phyloP scores from a whole-genome alignment of 2,888 invertebrate genomes.

The Eurytoma adleriae region DNA sequence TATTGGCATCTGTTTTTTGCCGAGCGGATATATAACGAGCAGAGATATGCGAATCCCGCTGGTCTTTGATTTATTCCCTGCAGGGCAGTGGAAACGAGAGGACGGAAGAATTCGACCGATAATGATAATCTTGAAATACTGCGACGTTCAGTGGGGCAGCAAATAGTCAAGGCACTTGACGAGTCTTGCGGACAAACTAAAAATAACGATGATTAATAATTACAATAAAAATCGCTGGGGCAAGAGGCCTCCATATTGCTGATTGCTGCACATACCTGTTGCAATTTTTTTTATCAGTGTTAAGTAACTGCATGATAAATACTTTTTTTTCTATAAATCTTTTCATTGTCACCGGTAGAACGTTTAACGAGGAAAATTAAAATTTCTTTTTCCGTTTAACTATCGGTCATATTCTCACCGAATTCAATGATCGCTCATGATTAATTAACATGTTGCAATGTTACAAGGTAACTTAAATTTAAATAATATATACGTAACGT shows the following conservation, averaged over 20 bases:
- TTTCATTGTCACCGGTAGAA: no score
- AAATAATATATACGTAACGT: no score
- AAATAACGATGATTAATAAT: conserved; percentile 48
- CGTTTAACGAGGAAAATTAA: no score
- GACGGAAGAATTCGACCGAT: conserved; percentile 34
- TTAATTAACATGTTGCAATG: no score
- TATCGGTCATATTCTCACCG: no score
- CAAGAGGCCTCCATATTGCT: neutral
- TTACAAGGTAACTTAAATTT: no score
- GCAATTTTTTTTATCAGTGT: neutral
- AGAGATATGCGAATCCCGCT: neutral
- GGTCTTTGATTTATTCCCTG: conserved; percentile 47
- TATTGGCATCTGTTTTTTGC: no score
- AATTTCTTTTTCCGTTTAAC: no score
- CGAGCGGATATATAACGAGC: no score
- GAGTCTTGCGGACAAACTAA: conserved; percentile 13
- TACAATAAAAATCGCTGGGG: conserved; percentile 12
- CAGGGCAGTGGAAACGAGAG: neutral
- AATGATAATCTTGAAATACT: conserved; percentile 50
- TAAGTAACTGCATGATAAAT: no score
- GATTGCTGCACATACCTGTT: neutral
- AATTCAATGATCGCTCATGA: no score
- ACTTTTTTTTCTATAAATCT: no score
- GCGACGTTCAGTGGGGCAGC: conserved; percentile 30
- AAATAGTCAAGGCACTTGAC: neutral